Base-by-base conservation (phyloP, 2,888 invertebrate genomes). In the Axea sp. region DNA sequence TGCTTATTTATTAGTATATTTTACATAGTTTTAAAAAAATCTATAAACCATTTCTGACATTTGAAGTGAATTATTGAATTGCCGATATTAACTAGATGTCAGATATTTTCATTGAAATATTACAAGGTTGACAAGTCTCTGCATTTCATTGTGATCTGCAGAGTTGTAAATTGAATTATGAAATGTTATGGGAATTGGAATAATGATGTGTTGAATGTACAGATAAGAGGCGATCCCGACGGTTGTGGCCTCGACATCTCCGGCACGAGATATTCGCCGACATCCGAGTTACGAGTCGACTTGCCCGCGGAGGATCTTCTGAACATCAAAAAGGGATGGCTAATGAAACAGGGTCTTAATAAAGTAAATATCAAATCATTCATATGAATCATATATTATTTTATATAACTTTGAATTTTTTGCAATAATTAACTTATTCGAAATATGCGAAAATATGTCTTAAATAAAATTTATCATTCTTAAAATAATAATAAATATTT, bases 301-400 rank as follows among this genome's bases (percentile, higher is more conserved):
- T 88, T 94, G 17, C 93, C 94, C 2, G 92, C 93, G 0, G 95
- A 95, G 84, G 93, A 95, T 81, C 89, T 95, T 30, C 89, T 95
- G 45, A 95, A 96, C 84, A 93, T 95, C 77, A 94, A 97, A 87
- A 97, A 97, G 82, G 97, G 97, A 7, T 97, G 97, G 97, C 90
- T 97, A 15, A 94, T 96, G 90, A 92, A 95, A 79, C 92, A 93
- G 80, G 92, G 93, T 1, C 88, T 89, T 76, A 90, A 89, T 77
- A 89, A 89, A 86, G 90, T 90, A 55, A 73, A 71, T 59, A 62
- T 74, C 9, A 39, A 22, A 60, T 15, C 22, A 14, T 8, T 26
- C 2, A 7, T 30, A 24, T 4, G 22, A 39, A 37, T 14, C 8
- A 11, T 47, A 47, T 57, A 24, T 28, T 43, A 19, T 30, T 14